These are phyloP conservation scores for Pristionchus entomophagus DNA, from an alignment of 2,888 invertebrate species.

Conservation along the genomic window DNA sequence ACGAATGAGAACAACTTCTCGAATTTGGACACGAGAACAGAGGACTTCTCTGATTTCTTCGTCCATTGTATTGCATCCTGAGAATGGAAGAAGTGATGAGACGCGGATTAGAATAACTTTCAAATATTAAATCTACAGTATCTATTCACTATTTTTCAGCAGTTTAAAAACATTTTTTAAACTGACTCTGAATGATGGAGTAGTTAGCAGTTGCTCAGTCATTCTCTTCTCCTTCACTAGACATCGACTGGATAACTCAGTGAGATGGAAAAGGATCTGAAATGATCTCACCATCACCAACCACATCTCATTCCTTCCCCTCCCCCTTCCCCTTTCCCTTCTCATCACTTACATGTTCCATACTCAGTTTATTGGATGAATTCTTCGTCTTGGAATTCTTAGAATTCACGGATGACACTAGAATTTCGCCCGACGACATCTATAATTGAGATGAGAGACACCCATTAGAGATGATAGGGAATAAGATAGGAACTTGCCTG, in stretches of 20 bases:
- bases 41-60: constrained; percentile 15
- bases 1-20: constrained; percentile 37
- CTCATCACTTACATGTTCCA: constrained; percentile 46
- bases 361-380: constrained; percentile 34
- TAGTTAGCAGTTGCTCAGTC: constrained; percentile 41
- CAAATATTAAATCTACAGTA: no score
- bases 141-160: no score
- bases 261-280: constrained; percentile 40
- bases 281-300: neutral
- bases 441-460: neutral
- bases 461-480: neutral
- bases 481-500: neutral
- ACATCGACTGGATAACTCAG: constrained; percentile 32
- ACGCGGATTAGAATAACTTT: no score
- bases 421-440: constrained; percentile 42
- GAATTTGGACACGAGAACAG: neutral
- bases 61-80: constrained; percentile 23
- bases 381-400: constrained; percentile 12
- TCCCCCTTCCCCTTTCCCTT: neutral
- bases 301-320: neutral
- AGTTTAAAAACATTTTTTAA: no score
- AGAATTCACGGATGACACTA: neutral
- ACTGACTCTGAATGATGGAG: constrained; percentile 23
- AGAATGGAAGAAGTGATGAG: neutral
- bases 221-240: constrained; percentile 44